phyloP scores from a whole-genome alignment of 2,113 vertebrate species.

The Albula goreensis region DNA sequence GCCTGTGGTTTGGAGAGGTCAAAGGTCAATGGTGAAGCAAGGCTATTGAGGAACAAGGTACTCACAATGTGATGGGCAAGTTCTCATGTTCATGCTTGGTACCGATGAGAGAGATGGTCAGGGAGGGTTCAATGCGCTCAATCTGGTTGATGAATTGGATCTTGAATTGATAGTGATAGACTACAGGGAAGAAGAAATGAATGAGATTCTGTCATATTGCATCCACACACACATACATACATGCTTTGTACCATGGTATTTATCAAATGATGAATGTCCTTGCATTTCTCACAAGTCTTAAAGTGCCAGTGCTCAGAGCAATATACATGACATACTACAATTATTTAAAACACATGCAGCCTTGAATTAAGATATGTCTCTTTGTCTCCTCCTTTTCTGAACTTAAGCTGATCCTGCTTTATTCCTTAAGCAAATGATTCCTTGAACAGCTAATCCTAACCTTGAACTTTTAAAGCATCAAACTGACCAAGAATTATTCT shows the following conservation, averaged over 20 bases:
- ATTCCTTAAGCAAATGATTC: no score
- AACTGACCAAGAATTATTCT: no score
- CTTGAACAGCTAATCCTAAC: no score
- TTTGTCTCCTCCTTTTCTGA: no score
- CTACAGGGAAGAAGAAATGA: slow-evolving; percentile 54
- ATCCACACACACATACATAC: not conserved
- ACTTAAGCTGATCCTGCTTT: no score
- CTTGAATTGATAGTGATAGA: slow-evolving; percentile 93
- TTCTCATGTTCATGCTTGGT: slow-evolving; percentile 78
- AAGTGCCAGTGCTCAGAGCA: not conserved
- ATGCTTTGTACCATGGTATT: not conserved
- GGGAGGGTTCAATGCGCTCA: slow-evolving; percentile 67
- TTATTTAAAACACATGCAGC: no score
- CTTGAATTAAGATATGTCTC: no score
- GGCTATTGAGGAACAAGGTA: slow-evolving; percentile 39
- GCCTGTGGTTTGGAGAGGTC: not conserved
- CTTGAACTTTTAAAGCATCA: no score
- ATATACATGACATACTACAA: not conserved
- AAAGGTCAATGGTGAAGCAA: not conserved
- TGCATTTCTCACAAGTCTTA: not conserved
- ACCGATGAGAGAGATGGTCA: slow-evolving; percentile 81
- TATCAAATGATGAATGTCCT: not conserved
- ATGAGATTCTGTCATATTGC: not conserved
- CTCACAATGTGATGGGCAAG: slow-evolving; percentile 80
- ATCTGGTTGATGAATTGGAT: slow-evolving; percentile 82